Base-by-base conservation (phyloP, 2,113 vertebrate species). In the Colaptes auratus region DNA sequence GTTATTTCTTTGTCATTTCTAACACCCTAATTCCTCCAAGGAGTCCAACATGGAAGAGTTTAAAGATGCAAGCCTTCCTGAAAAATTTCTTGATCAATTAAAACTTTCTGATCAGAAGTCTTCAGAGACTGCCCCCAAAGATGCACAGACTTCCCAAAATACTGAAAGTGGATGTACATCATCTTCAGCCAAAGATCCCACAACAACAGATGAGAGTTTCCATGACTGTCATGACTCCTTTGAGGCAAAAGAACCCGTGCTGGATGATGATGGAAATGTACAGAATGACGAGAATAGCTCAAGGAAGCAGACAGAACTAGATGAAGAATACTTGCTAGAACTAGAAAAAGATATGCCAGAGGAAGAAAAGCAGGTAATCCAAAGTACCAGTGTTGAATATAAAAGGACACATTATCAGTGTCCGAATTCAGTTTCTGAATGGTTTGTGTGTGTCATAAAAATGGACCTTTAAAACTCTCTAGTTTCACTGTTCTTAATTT, bases 341-440 rank as follows among this genome's bases (percentile, higher is more conserved):
- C 91, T 98, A 77, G 98, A 98, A 88, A 98, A 98, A 86, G 87
- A 98, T 44, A 93, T 98, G 97, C 96, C 98, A 35, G 97, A 98
- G n/a, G 98, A 98, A 81, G 98, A 98, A 94, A 98, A 98, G 63
- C 97, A 98, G 98, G 98, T 98, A 97, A 96, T 30, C 48, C 56
- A 23, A 19, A 78, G 36, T 63, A 58, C 4, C 42, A 11, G 16
- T 23, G 50, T 5, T 84, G 66, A 73, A 4, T 52, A 1, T 44
- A n/a, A 15, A 20, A 7, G n/a, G 42, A 8, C 30, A 9, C 3
- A 7, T 60, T 74, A 81, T 79, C 60, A 64, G 9, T 28, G 25
- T 63, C 36, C 7, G 50, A 52, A 52, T 52, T 52, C 50, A 0
- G 0, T 9, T 48, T 76, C 50, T 27, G 12, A 10, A 10, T 27